Conservation (phyloP, 2,113 vertebrate genomes). For the Antechinus stuartii region DNA sequence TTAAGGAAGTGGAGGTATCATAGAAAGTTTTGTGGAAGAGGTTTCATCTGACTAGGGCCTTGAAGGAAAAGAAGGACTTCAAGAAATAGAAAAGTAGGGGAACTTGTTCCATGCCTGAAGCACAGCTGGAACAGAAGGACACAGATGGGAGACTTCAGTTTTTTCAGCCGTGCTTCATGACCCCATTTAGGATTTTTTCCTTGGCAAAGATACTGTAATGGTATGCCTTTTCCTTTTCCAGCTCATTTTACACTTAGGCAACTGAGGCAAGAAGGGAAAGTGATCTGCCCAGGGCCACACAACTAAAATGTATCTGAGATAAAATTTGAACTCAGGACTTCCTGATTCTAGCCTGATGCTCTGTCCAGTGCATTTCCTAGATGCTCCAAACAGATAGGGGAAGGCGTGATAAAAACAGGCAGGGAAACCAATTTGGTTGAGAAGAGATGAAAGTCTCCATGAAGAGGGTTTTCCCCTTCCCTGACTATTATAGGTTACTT, state of each 20-base stretch:
- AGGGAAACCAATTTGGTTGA: neutral
- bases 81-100: neutral
- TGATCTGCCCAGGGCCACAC: neutral
- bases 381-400: neutral
- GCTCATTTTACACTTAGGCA: neutral
- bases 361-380: neutral
- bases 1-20: neutral
- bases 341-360: neutral
- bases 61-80: neutral
- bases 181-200: neutral
- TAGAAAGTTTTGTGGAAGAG: neutral
- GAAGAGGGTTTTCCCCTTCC: neutral
- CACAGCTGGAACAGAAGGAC: neutral
- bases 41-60: neutral
- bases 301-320: neutral
- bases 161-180: neutral
- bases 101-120: neutral
- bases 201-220: too few relatives aligned
- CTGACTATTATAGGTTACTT: neutral
- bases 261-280: neutral
- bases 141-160: neutral
- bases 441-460: neutral
- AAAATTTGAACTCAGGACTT: neutral
- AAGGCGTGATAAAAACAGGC: neutral
- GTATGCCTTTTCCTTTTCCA: neutral